Conservation (phyloP, 2,888 invertebrate species). For the Lasioglossum oenotherae region DNA sequence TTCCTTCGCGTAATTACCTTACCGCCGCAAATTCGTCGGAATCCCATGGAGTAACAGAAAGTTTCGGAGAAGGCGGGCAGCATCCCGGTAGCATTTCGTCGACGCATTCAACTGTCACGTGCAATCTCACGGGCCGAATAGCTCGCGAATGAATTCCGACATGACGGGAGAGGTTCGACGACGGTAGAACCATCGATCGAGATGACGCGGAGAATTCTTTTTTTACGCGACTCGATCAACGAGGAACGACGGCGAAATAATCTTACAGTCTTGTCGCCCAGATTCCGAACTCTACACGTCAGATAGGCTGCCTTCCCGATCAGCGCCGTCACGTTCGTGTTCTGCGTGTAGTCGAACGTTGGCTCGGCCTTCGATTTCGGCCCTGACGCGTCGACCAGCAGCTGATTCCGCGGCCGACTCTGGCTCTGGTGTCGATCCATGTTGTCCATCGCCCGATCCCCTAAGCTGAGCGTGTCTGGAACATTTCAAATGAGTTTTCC, state of each 20-base stretch:
- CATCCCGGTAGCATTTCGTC: constrained; percentile 28
- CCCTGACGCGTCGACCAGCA: constrained; percentile 77
- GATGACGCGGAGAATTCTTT: constrained; percentile 7
- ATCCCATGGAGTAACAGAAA: constrained; percentile 16
- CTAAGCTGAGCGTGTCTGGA: constrained; percentile 82
- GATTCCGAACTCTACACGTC: constrained; percentile 82
- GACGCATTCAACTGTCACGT: constrained; percentile 33
- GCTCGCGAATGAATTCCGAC: neutral
- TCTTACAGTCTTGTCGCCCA: constrained; percentile 82
- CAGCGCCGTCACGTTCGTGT: constrained; percentile 82
- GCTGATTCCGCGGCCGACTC: constrained; percentile 81
- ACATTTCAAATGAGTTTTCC: constrained; percentile 50
- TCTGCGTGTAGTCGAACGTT: constrained; percentile 80
- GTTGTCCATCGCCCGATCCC: constrained; percentile 80
- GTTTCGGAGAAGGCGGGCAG: neutral
- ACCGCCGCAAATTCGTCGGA: constrained; percentile 47
- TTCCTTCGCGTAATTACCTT: constrained; percentile 46
- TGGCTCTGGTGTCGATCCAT: constrained; percentile 79
- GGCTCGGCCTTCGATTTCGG: constrained; percentile 80
- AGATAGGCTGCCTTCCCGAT: constrained; percentile 83
- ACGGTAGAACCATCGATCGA: constrained; percentile 3
- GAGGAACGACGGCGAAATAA: neutral
- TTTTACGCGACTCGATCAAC: neutral
- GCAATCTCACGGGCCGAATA: constrained; percentile 24
- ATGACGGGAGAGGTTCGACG: neutral